Percentiles rank a stretch among this genome's conserved stretches.
These are phyloP conservation scores for Hemiprocne comata DNA, from an alignment of 2,113 vertebrate genomes.

Conservation along the genomic window DNA sequence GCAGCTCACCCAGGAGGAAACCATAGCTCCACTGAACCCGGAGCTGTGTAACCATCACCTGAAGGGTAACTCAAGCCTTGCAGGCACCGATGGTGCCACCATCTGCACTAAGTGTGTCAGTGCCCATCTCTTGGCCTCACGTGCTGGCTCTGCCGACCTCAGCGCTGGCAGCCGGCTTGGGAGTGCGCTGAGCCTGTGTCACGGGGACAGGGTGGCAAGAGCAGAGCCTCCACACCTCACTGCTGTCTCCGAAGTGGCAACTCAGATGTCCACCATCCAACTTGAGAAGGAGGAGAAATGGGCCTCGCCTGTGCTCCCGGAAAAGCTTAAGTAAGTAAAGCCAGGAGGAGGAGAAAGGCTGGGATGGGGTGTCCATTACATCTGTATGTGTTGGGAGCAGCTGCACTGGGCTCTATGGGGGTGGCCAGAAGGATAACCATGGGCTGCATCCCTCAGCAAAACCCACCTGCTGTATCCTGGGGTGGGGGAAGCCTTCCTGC, in stretches of 20 bases:
- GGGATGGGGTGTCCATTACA: fast-evolving
- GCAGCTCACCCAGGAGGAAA: neutral
- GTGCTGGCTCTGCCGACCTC: fast-evolving
- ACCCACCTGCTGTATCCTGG: neutral
- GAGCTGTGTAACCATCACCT: neutral
- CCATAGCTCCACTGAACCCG: neutral
- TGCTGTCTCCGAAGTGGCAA: slow-evolving; percentile 76
- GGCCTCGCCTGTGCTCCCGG: neutral
- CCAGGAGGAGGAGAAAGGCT: neutral
- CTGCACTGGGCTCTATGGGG: fast-evolving
- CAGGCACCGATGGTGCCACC: neutral
- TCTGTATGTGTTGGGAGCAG: neutral
- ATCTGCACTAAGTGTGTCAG: neutral
- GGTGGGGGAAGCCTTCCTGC: neutral
- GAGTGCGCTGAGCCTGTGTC: neutral
- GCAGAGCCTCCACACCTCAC: neutral
- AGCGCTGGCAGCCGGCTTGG: neutral
- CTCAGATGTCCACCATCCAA: slow-evolving; percentile 82
- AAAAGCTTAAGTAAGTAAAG: neutral
- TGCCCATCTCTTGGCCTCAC: slow-evolving; percentile 16
- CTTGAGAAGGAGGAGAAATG: slow-evolving; percentile 68
- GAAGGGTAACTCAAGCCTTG: neutral
- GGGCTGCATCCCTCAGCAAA: neutral
- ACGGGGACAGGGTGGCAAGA: neutral
- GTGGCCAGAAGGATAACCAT: neutral